Base-by-base conservation (phyloP, 1,140 invertebrate genomes). In the Myzus persicae region DNA sequence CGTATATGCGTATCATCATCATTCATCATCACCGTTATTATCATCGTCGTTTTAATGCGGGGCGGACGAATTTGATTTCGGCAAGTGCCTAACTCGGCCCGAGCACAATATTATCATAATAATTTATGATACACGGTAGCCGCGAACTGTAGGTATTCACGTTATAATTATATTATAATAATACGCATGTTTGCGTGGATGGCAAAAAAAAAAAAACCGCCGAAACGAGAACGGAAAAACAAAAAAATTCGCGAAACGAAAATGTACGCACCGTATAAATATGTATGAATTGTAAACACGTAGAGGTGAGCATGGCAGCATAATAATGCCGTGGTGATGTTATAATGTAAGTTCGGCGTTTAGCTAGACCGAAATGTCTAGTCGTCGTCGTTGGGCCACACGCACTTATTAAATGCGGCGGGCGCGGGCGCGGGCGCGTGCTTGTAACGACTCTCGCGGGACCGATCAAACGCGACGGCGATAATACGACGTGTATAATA, bases 401-500 rank as follows among this genome's bases (percentile, higher is more conserved):
- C 89, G 51, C 42, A 54, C 26, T 31, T 54, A 48, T 88, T 36
- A 88, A 48, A 76, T 76, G 31, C 87, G 44, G 5, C 11, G n/a
- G 9, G 7, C 88, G 7, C 22, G n/a, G n/a, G n/a, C n/a, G n/a
- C n/a, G 42, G 42, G 31, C 85, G 44, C 85, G 85, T 48, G 85
- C 85, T 88, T 88, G 18, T 51, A 59, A 90, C 51, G 88, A 90
- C 51, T 90, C 48, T 59, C 88, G 51, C 40, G 51, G 89, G 51
- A 44, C 89, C 89, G 54, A 90, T 90, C 51, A 31, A 54, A 51
- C 87, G 84, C 42, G 9, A 89, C 87, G 48, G 26, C 36, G 36
- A 54, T 51, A 24, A 54, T 44, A 42, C 42, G 42, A 44, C 59
- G 59, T 76, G 59, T n/a, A 14, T 67, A n/a, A 9, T 48, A 31